Conservation (phyloP, 2,888 invertebrate species). For the Cristatella mucedo region DNA sequence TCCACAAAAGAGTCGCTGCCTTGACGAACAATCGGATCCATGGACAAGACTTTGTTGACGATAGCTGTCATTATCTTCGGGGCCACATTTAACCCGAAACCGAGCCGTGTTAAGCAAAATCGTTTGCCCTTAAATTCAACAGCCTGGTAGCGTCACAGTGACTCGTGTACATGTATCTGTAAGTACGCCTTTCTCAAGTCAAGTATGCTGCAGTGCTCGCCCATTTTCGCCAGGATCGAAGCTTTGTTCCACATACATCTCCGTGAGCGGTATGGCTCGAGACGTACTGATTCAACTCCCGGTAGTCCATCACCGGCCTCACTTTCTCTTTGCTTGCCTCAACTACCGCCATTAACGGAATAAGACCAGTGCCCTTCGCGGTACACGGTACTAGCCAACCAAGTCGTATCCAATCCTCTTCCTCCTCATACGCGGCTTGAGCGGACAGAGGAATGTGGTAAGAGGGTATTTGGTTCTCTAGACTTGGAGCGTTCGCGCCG, state of each 20-base stretch:
- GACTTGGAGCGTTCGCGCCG: background rate
- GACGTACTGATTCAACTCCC: slow-evolving; percentile 8
- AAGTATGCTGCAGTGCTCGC: slow-evolving; percentile 1
- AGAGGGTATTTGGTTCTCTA: background rate
- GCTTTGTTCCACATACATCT: slow-evolving; percentile 9
- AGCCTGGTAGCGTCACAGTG: slow-evolving; percentile 5
- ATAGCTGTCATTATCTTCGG: slow-evolving; percentile 9
- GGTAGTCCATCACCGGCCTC: slow-evolving; percentile 9
- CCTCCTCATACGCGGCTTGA: background rate
- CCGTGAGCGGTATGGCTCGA: slow-evolving; percentile 5
- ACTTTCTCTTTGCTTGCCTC: slow-evolving; percentile 8
- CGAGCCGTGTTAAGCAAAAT: slow-evolving; percentile 5
- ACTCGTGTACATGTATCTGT: background rate
- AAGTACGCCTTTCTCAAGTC: slow-evolving; percentile 6
- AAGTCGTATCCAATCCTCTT: background rate
- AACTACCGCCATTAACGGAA: slow-evolving; percentile 4
- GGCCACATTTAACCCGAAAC: slow-evolving; percentile 11
- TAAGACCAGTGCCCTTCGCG: background rate
- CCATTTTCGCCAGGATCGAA: slow-evolving; percentile 1
- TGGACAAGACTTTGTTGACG: slow-evolving; percentile 1
- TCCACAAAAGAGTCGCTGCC: slow-evolving; percentile 7
- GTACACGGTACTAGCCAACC: slow-evolving; percentile 3
- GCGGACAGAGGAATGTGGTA: background rate
- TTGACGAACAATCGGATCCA: background rate
- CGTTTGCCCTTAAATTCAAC: slow-evolving; percentile 2